Evolutionary conservation across 2,113 vertebrate genomes (phyloP), one percentile per base, ranked within the genome.

Genomic region (Thomomys bottae): DNA sequence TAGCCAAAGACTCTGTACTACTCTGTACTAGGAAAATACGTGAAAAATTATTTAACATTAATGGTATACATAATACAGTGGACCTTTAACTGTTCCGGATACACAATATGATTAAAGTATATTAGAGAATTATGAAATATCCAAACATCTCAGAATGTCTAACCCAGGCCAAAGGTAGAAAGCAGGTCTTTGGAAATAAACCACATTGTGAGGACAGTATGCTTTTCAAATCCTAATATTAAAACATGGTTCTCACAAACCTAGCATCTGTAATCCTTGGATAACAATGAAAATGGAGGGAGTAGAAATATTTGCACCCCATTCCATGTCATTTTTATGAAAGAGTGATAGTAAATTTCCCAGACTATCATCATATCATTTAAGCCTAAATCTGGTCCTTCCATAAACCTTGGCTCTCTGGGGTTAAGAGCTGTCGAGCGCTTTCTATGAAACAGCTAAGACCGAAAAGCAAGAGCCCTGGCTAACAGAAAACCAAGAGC

Each of bases 151-250:
- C 63, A 83, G 1, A 93, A 90, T 54, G 49, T 76, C 90, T 90
- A 84, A 92, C 86, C 45, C 68, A 84, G 32, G 66, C 30, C 85
- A 90, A 95, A 95, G 30, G 0, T 7, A 78, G 84, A 64, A 96
- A 88, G 32, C 10, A 42, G 68, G 42, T 24, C 17, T 89, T 49
- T 70, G 14, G 38, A 66, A 64, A 67, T 54, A 77, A 23, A 84
- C 67, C 34, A 30, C 23, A 15, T 8, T 89, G 90, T 36, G 67
- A 45, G 75, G 67, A 0, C 0, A 24, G 79, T 30, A 61, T 88
- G 67, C 6, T 87, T 88, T 57, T 93, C 26, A 28, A 36, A 84
- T 88, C 76, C 49, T 45, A 76, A 40, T 38, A 80, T 34, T 83
- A 42, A 9, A 1, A 63, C 61, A 45, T 42, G 54, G 63, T 70